These are phyloP conservation scores for Pygoscelis antarcticus DNA, from an alignment of 2,113 vertebrate genomes.

Conservation along the genomic window DNA sequence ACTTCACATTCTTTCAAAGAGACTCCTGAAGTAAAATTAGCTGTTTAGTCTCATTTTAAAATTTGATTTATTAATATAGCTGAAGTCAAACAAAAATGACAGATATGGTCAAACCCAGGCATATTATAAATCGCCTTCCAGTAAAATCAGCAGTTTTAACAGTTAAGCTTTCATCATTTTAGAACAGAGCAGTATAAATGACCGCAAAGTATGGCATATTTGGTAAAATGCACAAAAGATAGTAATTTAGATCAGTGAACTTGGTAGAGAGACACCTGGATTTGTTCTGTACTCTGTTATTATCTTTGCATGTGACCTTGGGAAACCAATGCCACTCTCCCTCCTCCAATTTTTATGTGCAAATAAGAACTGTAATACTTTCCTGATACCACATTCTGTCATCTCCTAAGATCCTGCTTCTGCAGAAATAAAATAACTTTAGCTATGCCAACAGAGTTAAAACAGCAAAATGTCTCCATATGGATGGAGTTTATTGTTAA, in stretches of 20 bases:
- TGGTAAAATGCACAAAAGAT: neutral
- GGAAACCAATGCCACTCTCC: neutral
- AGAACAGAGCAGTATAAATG: neutral
- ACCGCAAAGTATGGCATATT: neutral
- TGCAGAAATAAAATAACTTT: neutral
- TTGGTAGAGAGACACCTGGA: neutral
- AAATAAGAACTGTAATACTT: neutral
- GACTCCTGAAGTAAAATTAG: neutral
- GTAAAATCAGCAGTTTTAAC: neutral
- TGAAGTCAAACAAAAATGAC: neutral
- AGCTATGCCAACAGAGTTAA: neutral
- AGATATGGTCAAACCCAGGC: neutral
- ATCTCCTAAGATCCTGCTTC: neutral
- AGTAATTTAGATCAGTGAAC: neutral
- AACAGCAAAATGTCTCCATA: neutral
- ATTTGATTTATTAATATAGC: neutral
- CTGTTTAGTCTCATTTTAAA: slow-evolving; percentile 5
- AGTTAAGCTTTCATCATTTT: neutral
- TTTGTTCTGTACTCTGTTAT: neutral
- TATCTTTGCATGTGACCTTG: neutral
- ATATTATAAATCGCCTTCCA: neutral
- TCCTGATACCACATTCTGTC: neutral
- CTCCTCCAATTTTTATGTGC: neutral
- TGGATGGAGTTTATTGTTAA: neutral
- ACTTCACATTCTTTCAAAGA: neutral